Base-by-base conservation (phyloP, 2,888 invertebrate species). In the Danaus chrysippus region DNA sequence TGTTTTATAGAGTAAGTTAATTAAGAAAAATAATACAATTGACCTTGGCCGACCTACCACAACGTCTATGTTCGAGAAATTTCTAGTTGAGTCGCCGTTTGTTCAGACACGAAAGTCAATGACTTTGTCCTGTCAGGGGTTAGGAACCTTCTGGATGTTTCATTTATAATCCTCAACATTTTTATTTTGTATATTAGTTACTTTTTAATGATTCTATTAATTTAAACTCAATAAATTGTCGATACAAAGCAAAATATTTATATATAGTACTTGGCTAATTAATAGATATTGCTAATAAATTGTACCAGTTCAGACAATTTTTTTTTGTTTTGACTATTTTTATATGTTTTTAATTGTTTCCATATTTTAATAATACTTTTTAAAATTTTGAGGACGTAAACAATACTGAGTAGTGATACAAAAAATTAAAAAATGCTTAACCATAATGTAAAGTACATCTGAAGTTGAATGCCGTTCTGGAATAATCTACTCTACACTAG, bases 401-500 rank as follows among this genome's bases (percentile, higher is more conserved):
- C 6, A 49, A 1, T n/a, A 10, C 11, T 49, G 1, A 17, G 10
- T 17, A 17, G 9, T 5, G 2, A 49, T 15, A 17, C 15, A 23
- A 23, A 54, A 17, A 19, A 17, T 43, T 53, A 43, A 44, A n/a
- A 1, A 11, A 34, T 34, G 10, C 53, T 73, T 71, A 56, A 67
- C 72, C 71, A 34, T 1, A 42, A 42, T 6, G 10, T 69, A 69
- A 42, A 64, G n/a, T 10, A 55, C 23, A 62, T 49, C 73, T 76
- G 78, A 9, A 10, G 23, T 15, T 13, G 12, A 59, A 42, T 13
- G 17, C 1, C 12, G 10, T 68, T 76, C 81, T 62, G 74, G 81
- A 68, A 75, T 58, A 62, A 75, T 79, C 84, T 80, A 83, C 77
- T 74, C 67, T 69, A 59, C 73, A 75, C 81, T 72, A 84, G 85